Evolutionary conservation across 2,797 vertebrate species (phyloP).

Genomic region (Hydrocynus forskahlii): DNA sequence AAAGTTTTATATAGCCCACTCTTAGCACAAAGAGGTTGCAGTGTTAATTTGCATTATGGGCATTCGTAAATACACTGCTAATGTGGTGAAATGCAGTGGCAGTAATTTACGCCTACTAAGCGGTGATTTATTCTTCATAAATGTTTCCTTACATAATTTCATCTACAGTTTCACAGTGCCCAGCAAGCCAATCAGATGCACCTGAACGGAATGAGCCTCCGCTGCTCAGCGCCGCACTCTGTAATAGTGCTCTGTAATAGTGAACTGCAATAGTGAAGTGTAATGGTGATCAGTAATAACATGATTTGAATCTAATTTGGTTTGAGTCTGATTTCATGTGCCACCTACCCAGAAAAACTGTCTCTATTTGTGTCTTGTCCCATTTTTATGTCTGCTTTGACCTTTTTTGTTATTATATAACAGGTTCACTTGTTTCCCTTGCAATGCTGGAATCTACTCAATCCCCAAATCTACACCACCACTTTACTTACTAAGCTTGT

Average conservation of each 20-base stretch:
- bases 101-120: neutral
- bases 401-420: neutral
- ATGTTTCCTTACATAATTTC: neutral
- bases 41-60: neutral
- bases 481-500: slow-evolving; percentile 66
- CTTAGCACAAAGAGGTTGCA: neutral
- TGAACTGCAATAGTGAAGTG: neutral
- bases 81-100: neutral
- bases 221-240: too few species aligned
- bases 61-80: neutral
- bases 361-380: neutral
- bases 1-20: neutral
- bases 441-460: slow-evolving; percentile 1
- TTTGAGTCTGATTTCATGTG: neutral
- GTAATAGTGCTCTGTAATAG: neutral
- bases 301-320: neutral
- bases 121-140: neutral
- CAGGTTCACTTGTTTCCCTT: neutral
- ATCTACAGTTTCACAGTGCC: neutral
- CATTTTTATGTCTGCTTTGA: neutral
- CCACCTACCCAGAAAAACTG: neutral
- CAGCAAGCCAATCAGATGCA: too few species aligned
- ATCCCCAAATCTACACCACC: slow-evolving; percentile 5
- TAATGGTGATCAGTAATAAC: too few species aligned
- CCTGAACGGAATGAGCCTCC: too few species aligned